Base-by-base conservation (phyloP, 2,113 vertebrate species). In the Merops nubicus region DNA sequence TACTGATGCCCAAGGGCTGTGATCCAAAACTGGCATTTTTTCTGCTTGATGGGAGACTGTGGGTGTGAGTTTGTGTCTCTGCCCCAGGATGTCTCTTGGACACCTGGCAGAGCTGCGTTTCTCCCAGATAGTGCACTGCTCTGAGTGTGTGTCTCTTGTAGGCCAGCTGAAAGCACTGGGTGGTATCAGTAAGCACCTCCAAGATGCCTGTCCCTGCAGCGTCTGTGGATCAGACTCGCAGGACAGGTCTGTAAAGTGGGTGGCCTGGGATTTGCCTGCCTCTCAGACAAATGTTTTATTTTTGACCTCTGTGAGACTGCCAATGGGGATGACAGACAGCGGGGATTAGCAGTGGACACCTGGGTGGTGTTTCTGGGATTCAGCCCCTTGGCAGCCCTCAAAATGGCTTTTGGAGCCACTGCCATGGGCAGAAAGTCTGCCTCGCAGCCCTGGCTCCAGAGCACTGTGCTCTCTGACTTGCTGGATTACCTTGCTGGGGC, bases 61-160 rank as follows among this genome's bases (percentile, higher is more conserved):
- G 73, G 67, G 75, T 54, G 82, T 90, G 75, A 8, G 42, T 96
- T 87, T 77, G 63, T 83, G 38, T 48, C 67, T 91, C 29, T 67
- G 54, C 74, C n/a, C 72, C 43, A 64, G 88, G 42, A 23, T 11
- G 28, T 25, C 45, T 95, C 28, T 54, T 72, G 42, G 28, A 50
- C 77, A 54, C 59, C 40, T 79, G 70, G 62, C 57, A 91, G 73
- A 87, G 48, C 65, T 54, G 65, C 0, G 0, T 33, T 87, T 87
- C 45, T 91, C 77, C 50, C 36, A 83, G 8, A 33, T 1, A 68
- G 21, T 42, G 36, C 29, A 40, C 57, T 89, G 2, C 2, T 73
- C 59, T 40, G 6, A 56, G 18, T 15, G 21, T 53, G 43, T 79
- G 20, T 15, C 53, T 73, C 31, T 45, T 62, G 20, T 17, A 53